Evolutionary conservation across 2,888 invertebrate species (phyloP).

Genomic region (Trypoxylon attenuatum): DNA sequence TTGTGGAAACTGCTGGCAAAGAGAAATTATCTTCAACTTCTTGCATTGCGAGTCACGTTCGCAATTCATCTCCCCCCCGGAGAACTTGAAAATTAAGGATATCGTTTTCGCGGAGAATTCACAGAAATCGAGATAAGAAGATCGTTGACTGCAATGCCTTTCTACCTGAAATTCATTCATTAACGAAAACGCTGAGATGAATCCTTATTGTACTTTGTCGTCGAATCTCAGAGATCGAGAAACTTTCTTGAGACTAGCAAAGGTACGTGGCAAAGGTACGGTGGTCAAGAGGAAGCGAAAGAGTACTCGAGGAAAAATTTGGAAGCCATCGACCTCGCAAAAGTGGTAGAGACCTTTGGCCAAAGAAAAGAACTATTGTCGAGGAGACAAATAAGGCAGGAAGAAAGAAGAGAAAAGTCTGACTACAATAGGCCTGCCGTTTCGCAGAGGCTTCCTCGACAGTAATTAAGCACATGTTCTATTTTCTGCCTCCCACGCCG

Average conservation of each 20-base stretch:
- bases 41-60: conserved; percentile 3
- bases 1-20: no score
- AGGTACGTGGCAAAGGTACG: no score
- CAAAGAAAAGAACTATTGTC: conserved; percentile 24
- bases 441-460: conserved; percentile 16
- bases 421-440: conserved; percentile 12
- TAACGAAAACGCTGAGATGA: no score
- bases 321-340: neutral
- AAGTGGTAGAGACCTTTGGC: conserved; percentile 4
- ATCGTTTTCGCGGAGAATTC: neutral
- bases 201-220: no score
- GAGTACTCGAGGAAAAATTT: neutral
- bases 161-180: no score
- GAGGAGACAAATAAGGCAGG: conserved; percentile 29
- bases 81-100: conserved; percentile 4
- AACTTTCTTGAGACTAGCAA: no score
- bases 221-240: no score
- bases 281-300: neutral
- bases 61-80: conserved; percentile 12
- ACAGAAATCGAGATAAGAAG: no score
- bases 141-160: no score
- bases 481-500: neutral
- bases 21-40: conserved; percentile 1
- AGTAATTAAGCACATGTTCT: conserved; percentile 34
- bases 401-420: neutral